Conservation (phyloP, 2,797 vertebrate species). For the Columba guinea region DNA sequence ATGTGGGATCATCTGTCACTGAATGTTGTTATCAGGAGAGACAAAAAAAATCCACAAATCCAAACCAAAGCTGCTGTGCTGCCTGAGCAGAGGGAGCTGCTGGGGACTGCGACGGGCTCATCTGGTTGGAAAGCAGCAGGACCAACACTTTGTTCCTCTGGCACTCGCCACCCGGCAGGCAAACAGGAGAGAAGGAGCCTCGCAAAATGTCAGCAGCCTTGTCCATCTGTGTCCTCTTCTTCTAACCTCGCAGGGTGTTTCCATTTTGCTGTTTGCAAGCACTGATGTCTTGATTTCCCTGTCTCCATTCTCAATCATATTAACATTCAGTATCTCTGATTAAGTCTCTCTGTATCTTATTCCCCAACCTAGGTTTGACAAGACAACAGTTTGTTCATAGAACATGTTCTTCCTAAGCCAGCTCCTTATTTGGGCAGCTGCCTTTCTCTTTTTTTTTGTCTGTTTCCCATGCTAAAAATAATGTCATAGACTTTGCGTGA, state of each 20-base stretch:
- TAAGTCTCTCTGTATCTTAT: background rate
- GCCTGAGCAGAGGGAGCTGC: background rate
- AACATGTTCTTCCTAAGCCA: background rate
- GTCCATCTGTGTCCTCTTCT: background rate
- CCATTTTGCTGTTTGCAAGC: background rate
- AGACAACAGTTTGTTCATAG: background rate
- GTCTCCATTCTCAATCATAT: background rate
- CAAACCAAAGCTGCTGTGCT: background rate
- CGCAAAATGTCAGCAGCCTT: background rate
- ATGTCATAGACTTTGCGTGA: background rate
- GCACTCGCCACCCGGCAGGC: background rate
- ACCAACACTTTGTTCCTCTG: accelerated
- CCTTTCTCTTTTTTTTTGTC: background rate
- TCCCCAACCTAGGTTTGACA: background rate
- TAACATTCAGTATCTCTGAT: background rate
- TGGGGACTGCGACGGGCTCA: background rate
- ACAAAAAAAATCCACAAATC: background rate
- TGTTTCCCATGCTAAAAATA: background rate
- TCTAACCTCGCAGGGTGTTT: background rate
- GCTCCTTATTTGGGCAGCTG: slow-evolving; percentile 40
- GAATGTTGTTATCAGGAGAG: accelerated
- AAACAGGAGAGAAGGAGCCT: background rate
- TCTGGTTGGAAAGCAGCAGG: background rate
- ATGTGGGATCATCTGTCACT: accelerated
- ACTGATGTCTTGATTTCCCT: background rate